Percentiles rank a stretch among this genome's conserved stretches.
Evolutionary conservation across 2,113 vertebrate species (phyloP).

Genomic region (Carassius carassius): DNA sequence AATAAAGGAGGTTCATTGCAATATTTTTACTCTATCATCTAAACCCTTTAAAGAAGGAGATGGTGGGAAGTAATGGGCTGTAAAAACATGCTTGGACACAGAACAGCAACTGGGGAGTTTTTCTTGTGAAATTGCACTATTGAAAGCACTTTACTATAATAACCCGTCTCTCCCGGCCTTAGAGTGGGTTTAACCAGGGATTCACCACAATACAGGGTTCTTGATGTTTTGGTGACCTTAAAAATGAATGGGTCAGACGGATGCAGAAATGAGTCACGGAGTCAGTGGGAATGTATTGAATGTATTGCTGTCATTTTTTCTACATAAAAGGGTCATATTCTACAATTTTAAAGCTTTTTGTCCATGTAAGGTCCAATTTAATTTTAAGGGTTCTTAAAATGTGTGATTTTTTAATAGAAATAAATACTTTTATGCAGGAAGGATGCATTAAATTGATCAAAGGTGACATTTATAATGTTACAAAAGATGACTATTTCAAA

Average conservation of each 20-base stretch:
- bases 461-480: too few relatives aligned
- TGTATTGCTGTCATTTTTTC: not conserved
- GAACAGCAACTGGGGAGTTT: not conserved
- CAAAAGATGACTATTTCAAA: too few relatives aligned
- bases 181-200: not conserved
- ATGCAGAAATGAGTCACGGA: not conserved
- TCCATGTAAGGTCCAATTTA: not conserved
- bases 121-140: not conserved
- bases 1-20: not conserved
- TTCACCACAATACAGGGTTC: not conserved
- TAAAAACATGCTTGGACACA: not conserved
- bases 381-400: too few relatives aligned
- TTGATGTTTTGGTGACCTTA: not conserved
- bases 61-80: not conserved
- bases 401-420: not conserved
- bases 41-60: not conserved
- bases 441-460: not conserved
- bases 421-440: not conserved
- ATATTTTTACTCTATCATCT: not conserved
- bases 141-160: constrained; percentile 10
- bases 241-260: not conserved
- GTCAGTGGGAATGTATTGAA: too few relatives aligned
- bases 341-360: not conserved
- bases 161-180: not conserved
- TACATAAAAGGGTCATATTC: not conserved